Percentiles rank a stretch among this genome's conserved stretches.
Conservation (phyloP, 1,140 invertebrate genomes). For the Drosophila azteca region DNA sequence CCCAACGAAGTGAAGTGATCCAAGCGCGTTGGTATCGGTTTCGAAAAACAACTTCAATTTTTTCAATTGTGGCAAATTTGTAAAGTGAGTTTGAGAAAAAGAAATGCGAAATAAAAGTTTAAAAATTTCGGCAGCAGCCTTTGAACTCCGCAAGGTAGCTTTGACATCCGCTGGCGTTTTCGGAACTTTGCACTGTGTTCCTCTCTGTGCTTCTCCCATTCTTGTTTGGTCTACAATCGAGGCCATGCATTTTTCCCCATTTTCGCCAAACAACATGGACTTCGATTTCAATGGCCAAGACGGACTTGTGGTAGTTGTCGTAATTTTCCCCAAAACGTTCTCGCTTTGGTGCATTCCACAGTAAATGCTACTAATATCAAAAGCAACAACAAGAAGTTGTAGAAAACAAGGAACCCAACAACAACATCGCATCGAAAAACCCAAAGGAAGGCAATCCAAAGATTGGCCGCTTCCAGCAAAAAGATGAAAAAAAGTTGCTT, state of each 20-base stretch:
- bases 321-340: constrained; percentile 77
- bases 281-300: constrained; percentile 48
- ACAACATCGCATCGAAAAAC: constrained; percentile 48
- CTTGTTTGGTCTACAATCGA: constrained; percentile 38
- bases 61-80: constrained; percentile 23
- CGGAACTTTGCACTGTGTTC: constrained; percentile 32
- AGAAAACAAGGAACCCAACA: constrained; percentile 32
- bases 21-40: background rate
- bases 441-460: constrained; percentile 74
- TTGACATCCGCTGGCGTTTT: constrained; percentile 59
- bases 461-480: constrained; percentile 70
- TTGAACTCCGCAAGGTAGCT: constrained; percentile 56
- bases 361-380: constrained; percentile 82
- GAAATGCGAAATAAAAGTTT: constrained; percentile 32
- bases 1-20: constrained; percentile 7
- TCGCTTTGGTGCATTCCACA: constrained; percentile 81
- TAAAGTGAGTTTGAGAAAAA: constrained; percentile 28
- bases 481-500: constrained; percentile 73
- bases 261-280: constrained; percentile 58
- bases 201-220: constrained; percentile 21
- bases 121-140: constrained; percentile 51
- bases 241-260: constrained; percentile 71
- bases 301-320: constrained; percentile 39
- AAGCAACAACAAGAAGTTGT: constrained; percentile 51
- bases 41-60: background rate